Base-by-base conservation (phyloP, 2,888 invertebrate species). In the Helicoverpa assulta region DNA sequence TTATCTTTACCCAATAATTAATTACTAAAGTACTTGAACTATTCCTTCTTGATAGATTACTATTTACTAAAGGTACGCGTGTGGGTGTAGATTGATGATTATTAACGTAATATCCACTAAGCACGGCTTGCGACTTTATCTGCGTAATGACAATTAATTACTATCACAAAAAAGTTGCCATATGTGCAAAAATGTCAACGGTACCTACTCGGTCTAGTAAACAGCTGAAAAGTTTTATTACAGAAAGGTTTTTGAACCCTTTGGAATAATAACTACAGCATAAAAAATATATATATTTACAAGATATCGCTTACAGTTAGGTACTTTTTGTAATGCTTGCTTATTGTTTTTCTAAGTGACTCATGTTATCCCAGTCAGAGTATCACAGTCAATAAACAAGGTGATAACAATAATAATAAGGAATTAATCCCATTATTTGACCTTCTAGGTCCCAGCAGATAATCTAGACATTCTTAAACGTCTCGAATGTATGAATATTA, bases 51-150 rank as follows among this genome's bases (percentile, higher is more conserved):
- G 26, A 52, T 67, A 16, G 19, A 70, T 66, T 52, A 73, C 58
- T 75, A 43, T 51, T 53, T 26, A n/a, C 33, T 43, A 6, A 55
- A 76, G 59, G 26, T 43, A 18, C 58, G 14, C n/a, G 47, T 14
- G 75, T 76, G 18, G 75, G 76, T 67, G 75, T 74, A 67, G 54
- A 74, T 76, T 58, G 51, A 64, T 74, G 47, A 33, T 58, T 61
- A 60, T 59, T 50, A 60, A 55, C 19, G 2, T n/a, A 29, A 52
- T 61, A 58, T 56, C 8, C 40, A 60, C 59, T 37, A 37, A 12
- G 10, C 37, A 37, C 12, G 37, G 37, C 37, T 43, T 43, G 43
- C 43, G 43, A 16, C 43, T 14, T 43, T 16, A 10, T 37, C 37
- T 37, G 43, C 4, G 16, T 43, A 43, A 16, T 43, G 43, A 5